These are phyloP conservation scores for Physeter macrocephalus DNA, from an alignment of 2,113 vertebrate genomes.

Conservation along the genomic window DNA sequence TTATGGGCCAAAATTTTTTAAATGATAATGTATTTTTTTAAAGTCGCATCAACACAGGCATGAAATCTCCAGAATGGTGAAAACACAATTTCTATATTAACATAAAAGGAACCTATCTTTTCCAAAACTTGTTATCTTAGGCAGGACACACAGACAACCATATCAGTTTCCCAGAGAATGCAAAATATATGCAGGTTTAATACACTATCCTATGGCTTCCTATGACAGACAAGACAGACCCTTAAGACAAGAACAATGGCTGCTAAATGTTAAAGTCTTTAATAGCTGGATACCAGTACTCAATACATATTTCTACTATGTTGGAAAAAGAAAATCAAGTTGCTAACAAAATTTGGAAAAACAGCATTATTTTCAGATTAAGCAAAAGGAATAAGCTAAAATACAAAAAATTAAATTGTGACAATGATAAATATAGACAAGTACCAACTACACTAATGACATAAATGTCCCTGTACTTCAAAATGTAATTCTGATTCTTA, in stretches of 20 bases:
- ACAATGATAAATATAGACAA: neutral
- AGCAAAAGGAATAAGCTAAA: conserved; percentile 5
- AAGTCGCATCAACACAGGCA: neutral
- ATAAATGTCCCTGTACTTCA: neutral
- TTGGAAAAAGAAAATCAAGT: neutral
- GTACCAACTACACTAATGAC: neutral
- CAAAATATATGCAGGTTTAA: neutral
- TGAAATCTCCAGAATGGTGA: neutral
- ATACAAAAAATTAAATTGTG: neutral
- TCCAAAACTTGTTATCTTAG: neutral
- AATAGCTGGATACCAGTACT: neutral
- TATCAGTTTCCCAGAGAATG: neutral
- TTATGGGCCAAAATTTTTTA: neutral
- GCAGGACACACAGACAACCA: neutral
- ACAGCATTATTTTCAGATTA: neutral
- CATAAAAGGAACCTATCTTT: neutral
- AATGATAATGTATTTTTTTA: neutral
- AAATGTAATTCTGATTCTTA: conserved; percentile 3
- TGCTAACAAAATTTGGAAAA: neutral
- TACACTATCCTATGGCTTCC: neutral
- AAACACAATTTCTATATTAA: conserved; percentile 35
- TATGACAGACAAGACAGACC: neutral
- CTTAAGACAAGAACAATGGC: neutral
- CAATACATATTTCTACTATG: neutral
- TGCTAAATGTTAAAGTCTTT: neutral